Conservation (phyloP, 2,888 invertebrate species). For the Hypselothyrea guttata region DNA sequence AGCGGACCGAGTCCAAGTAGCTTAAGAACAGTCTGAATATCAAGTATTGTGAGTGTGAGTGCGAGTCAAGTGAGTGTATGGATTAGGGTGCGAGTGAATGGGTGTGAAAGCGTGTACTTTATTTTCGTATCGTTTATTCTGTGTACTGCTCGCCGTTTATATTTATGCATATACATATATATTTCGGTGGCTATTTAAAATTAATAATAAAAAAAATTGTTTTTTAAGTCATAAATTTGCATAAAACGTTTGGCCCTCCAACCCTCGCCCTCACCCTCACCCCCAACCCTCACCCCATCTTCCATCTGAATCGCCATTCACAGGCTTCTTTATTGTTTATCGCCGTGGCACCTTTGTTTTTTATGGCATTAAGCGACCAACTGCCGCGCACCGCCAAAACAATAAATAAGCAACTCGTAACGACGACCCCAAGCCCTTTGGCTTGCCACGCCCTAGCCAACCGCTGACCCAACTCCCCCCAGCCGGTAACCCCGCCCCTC, state of each 20-base stretch:
- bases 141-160: slow-evolving; percentile 3
- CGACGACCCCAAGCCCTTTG: slow-evolving; percentile 26
- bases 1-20: slow-evolving; percentile 13
- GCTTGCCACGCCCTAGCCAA: slow-evolving; percentile 14
- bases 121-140: slow-evolving; percentile 12
- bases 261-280: neutral
- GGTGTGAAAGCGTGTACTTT: slow-evolving; percentile 1
- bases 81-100: neutral
- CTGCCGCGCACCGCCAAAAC: slow-evolving; percentile 71
- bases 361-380: slow-evolving; percentile 72
- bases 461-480: slow-evolving; percentile 18
- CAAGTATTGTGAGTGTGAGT: neutral
- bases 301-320: slow-evolving; percentile 11
- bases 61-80: neutral
- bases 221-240: slow-evolving; percentile 60
- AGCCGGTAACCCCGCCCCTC: neutral
- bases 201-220: slow-evolving; percentile 54
- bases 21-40: slow-evolving; percentile 8
- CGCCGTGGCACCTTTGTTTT: slow-evolving; percentile 72
- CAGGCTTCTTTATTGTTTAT: slow-evolving; percentile 62
- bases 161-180: slow-evolving; percentile 6
- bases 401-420: slow-evolving; percentile 63
- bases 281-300: neutral
- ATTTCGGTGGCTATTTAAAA: slow-evolving; percentile 31
- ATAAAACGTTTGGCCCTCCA: slow-evolving; percentile 50